A percentile compares a stretch with the other conserved stretches of the same genome.
Evolutionary conservation across 2,113 vertebrate species (phyloP).

Genomic region (Diglossa brunneiventris): DNA sequence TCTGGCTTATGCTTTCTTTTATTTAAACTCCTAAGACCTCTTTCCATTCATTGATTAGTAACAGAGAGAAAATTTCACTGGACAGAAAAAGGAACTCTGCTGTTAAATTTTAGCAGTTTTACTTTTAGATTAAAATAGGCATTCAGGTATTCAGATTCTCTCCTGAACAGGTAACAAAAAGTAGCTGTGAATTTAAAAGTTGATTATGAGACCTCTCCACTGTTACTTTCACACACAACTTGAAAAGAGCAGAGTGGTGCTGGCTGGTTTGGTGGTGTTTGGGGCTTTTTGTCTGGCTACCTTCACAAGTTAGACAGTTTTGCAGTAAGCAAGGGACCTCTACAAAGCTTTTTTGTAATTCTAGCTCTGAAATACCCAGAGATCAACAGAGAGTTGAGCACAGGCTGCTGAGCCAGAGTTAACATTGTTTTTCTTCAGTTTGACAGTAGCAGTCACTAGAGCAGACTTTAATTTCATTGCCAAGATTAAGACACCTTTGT

Average conservation of each 20-base stretch:
- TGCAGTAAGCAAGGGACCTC: background rate
- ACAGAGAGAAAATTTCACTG: background rate
- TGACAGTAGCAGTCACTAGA: background rate
- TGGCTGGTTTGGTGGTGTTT: background rate
- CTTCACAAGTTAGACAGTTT: background rate
- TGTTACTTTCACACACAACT: fast-evolving
- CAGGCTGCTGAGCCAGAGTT: background rate
- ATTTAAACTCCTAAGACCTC: background rate
- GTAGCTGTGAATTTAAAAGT: background rate
- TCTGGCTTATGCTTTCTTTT: background rate
- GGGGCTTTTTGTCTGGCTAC: background rate
- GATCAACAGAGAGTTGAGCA: background rate
- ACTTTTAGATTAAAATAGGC: background rate
- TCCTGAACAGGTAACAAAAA: background rate
- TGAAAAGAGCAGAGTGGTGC: background rate
- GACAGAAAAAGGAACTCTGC: background rate
- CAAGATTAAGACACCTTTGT: background rate
- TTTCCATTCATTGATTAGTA: background rate
- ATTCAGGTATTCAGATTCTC: background rate
- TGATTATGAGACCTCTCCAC: background rate
- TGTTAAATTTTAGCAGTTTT: background rate
- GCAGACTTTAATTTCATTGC: background rate
- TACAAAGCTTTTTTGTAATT: background rate
- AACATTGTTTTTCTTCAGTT: background rate
- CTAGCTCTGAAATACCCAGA: background rate